A percentile compares a stretch with the other conserved stretches of the same genome.
Conservation (phyloP, 2,888 invertebrate species). For the Micoletzkya japonica region DNA sequence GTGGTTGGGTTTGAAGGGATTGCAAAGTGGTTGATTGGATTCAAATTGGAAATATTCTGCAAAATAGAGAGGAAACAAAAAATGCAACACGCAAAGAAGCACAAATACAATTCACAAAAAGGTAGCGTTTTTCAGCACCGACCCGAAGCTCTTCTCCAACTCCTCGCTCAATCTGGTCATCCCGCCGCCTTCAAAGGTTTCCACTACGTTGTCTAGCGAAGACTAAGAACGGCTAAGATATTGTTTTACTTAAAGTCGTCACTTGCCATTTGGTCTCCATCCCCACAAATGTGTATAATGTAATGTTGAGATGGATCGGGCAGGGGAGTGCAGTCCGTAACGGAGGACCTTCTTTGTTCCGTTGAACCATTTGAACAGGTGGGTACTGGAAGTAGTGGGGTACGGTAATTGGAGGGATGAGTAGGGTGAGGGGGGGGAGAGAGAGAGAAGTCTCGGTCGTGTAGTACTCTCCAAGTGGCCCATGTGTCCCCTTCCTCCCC, state of each 20-base stretch:
- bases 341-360: conserved; percentile 65
- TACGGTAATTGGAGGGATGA: too few relatives aligned
- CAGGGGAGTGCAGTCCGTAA: conserved; percentile 58
- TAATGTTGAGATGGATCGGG: not conserved
- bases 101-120: not conserved
- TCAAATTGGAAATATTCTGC: not conserved
- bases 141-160: conserved; percentile 66
- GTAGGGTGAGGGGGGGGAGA: not conserved
- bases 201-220: too few relatives aligned
- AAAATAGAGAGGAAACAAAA: not conserved
- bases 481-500: not conserved
- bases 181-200: conserved; percentile 63
- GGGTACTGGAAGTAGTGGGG: conserved; percentile 36
- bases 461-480: not conserved
- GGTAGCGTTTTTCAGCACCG: conserved; percentile 42
- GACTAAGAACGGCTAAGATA: too few relatives aligned
- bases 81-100: not conserved
- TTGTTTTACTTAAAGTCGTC: not conserved
- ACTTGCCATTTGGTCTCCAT: not conserved
- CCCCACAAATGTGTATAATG: conserved; percentile 45
- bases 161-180: conserved; percentile 55
- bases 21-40: not conserved
- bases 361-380: conserved; percentile 66
- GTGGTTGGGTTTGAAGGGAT: not conserved
- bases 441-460: not conserved